These are phyloP conservation scores for Drosophila aff. DNA, from an alignment of 1,140 invertebrate species.

Conservation along the genomic window DNA sequence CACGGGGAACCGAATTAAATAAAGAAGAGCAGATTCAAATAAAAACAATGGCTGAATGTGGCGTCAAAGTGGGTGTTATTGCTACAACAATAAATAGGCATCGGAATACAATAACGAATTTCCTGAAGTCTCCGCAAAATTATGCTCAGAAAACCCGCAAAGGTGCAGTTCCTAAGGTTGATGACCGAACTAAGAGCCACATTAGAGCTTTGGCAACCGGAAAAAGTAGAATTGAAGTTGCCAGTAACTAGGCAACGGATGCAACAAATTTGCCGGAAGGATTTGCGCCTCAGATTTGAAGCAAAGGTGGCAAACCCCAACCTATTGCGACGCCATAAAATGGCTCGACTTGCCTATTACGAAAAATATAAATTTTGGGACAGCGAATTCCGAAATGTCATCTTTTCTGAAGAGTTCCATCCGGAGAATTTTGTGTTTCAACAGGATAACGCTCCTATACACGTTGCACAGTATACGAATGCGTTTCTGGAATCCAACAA, in stretches of 20 bases:
- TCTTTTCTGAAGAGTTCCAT: not conserved
- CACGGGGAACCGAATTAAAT: not conserved
- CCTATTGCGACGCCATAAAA: not conserved
- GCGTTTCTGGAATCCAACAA: not conserved
- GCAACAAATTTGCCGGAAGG: not conserved
- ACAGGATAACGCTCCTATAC: too few relatives aligned
- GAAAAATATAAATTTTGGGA: not conserved
- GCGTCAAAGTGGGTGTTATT: not conserved
- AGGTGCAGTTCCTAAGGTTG: not conserved
- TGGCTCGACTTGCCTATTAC: not conserved
- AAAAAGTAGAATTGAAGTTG: not conserved
- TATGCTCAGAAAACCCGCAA: not conserved
- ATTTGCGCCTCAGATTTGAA: not conserved
- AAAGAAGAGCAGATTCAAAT: not conserved
- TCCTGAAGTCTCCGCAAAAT: not conserved
- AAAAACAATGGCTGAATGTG: not conserved
- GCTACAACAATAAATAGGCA: not conserved
- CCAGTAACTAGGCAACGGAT: not conserved
- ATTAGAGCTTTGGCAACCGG: not conserved
- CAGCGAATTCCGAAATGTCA: not conserved
- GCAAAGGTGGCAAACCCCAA: too few relatives aligned
- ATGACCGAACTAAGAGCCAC: not conserved
- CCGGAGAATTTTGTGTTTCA: too few relatives aligned
- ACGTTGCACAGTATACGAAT: not conserved
- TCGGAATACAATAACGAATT: not conserved